Percentiles rank a stretch among this genome's conserved stretches.
These are phyloP conservation scores for Cettia cetti DNA, from an alignment of 2,113 vertebrate species.

Conservation along the genomic window DNA sequence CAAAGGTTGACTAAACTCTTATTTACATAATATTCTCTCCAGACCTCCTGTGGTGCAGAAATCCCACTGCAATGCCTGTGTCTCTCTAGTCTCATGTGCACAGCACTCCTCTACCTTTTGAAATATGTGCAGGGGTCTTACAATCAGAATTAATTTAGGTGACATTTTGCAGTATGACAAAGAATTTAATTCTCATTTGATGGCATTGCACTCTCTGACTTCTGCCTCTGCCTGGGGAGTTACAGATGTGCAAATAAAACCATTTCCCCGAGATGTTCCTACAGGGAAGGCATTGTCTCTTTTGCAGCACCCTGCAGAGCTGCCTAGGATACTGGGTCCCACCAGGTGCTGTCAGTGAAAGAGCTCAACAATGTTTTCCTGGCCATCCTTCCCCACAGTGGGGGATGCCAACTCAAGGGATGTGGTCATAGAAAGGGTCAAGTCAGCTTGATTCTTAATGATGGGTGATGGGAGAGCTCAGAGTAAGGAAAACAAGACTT, in stretches of 20 bases:
- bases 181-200: constrained; percentile 55
- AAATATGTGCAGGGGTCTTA: not conserved
- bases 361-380: not conserved
- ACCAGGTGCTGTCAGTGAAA: not conserved
- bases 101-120: constrained; percentile 22
- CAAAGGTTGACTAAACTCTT: not conserved
- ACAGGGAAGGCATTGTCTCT: fast-evolving
- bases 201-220: not conserved
- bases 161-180: not conserved
- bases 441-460: not conserved
- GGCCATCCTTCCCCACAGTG: fast-evolving
- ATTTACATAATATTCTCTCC: not conserved
- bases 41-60: not conserved
- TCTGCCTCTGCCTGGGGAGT: not conserved
- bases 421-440: not conserved
- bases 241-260: not conserved
- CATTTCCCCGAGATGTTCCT: not conserved
- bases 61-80: not conserved
- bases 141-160: not conserved
- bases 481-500: not conserved
- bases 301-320: not conserved
- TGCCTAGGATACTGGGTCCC: not conserved
- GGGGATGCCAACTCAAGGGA: not conserved
- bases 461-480: not conserved
- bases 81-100: constrained; percentile 17